These are phyloP conservation scores for Cephus spinipes DNA, from an alignment of 2,888 invertebrate genomes.

Conservation along the genomic window DNA sequence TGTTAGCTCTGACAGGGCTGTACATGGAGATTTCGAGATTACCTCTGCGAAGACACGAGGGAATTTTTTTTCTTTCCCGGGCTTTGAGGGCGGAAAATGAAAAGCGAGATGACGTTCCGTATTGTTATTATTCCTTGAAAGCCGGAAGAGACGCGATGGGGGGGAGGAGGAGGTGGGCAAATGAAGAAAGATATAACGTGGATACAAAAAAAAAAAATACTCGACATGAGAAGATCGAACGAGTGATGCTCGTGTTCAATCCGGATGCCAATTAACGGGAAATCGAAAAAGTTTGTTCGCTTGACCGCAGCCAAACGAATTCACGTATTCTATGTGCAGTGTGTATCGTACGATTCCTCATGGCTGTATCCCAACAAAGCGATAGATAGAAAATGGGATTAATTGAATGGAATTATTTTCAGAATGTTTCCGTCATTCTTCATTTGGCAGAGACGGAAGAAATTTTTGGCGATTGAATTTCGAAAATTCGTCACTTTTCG, in stretches of 20 bases:
- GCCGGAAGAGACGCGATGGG: background rate
- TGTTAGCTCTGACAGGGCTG: background rate
- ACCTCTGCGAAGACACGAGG: background rate
- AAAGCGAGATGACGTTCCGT: background rate
- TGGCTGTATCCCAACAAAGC: background rate
- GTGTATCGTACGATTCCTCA: background rate
- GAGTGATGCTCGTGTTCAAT: background rate
- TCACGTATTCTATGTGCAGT: background rate
- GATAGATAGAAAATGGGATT: background rate
- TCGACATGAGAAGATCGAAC: background rate
- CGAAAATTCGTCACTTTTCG: background rate
- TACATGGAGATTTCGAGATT: background rate
- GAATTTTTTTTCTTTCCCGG: background rate
- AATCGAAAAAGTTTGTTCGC: background rate
- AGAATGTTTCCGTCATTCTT: background rate
- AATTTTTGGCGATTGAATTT: background rate
- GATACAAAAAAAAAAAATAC: background rate
- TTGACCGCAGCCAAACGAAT: background rate
- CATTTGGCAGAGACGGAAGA: background rate
- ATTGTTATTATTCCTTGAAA: background rate
- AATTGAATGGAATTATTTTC: background rate
- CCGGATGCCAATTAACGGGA: background rate
- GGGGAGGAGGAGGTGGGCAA: background rate
- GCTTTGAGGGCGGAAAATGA: background rate
- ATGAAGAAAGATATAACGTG: background rate